Conservation (phyloP, 1,140 invertebrate genomes). For the Procambarus clarkii region DNA sequence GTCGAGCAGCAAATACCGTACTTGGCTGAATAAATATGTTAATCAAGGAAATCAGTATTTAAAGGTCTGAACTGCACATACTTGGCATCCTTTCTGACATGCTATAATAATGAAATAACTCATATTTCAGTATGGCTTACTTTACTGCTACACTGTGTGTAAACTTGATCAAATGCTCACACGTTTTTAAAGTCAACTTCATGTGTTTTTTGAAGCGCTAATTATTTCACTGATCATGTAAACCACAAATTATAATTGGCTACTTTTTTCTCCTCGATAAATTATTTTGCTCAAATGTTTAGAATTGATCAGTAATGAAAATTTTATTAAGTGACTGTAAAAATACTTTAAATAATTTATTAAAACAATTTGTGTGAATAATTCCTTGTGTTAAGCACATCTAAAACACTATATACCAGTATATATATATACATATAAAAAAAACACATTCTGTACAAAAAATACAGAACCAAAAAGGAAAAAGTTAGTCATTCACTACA, state of each 20-base stretch:
- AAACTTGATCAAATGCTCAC: background rate
- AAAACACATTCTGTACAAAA: background rate
- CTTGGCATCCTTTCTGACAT: slow-evolving; percentile 22
- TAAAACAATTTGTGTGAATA: background rate
- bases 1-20: background rate
- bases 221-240: background rate
- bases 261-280: background rate
- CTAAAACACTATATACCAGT: background rate
- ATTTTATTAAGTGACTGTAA: background rate
- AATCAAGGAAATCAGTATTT: background rate
- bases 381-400: background rate
- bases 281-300: background rate
- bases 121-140: slow-evolving; percentile 2
- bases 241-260: background rate
- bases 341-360: background rate
- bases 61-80: slow-evolving; percentile 33
- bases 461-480: background rate
- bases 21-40: background rate
- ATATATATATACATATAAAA: background rate
- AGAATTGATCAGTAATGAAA: background rate
- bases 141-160: slow-evolving; percentile 11
- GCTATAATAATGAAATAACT: background rate
- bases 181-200: background rate
- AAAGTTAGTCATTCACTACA: background rate
- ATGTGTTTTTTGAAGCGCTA: background rate